These are phyloP conservation scores for Phylloscopus collybita DNA, from an alignment of 2,797 vertebrate genomes.

Conservation along the genomic window DNA sequence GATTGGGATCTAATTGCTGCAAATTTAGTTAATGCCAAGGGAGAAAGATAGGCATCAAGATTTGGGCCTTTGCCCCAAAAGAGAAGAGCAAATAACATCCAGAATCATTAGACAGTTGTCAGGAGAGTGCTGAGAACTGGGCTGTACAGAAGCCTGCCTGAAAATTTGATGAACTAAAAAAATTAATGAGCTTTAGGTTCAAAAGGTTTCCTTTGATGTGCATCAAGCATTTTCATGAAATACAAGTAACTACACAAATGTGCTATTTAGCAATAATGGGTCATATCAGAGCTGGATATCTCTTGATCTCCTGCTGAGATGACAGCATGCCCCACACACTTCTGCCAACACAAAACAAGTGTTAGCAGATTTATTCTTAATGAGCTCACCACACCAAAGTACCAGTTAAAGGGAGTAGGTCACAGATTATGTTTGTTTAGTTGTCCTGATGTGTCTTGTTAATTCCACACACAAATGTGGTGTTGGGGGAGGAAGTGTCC, in stretches of 20 bases:
- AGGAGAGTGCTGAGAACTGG: conserved; percentile 13
- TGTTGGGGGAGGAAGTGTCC: not conserved
- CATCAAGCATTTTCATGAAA: conserved; percentile 65
- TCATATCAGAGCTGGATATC: conserved; percentile 47
- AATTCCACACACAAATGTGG: not conserved
- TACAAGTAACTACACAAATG: conserved; percentile 60
- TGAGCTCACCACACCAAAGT: conserved; percentile 62
- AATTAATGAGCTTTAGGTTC: conserved; percentile 64
- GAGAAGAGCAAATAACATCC: conserved; percentile 43
- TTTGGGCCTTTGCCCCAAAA: conserved; percentile 38
- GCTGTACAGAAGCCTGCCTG: conserved; percentile 19
- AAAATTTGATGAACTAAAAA: conserved; percentile 63
- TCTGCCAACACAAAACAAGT: conserved; percentile 53
- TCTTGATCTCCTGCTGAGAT: conserved; percentile 65
- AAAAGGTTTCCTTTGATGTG: conserved; percentile 71
- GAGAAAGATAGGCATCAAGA: conserved; percentile 33
- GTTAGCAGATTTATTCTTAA: conserved; percentile 71
- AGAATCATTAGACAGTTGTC: conserved; percentile 59
- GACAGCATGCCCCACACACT: conserved; percentile 40
- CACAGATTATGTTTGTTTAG: conserved; percentile 66
- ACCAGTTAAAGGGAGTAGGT: conserved; percentile 60
- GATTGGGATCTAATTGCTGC: conserved; percentile 17
- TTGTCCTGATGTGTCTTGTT: not conserved
- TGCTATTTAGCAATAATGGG: conserved; percentile 60
- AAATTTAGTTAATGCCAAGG: conserved; percentile 44